Conservation (phyloP, 2,888 invertebrate genomes). For the Octonoba sinensis region DNA sequence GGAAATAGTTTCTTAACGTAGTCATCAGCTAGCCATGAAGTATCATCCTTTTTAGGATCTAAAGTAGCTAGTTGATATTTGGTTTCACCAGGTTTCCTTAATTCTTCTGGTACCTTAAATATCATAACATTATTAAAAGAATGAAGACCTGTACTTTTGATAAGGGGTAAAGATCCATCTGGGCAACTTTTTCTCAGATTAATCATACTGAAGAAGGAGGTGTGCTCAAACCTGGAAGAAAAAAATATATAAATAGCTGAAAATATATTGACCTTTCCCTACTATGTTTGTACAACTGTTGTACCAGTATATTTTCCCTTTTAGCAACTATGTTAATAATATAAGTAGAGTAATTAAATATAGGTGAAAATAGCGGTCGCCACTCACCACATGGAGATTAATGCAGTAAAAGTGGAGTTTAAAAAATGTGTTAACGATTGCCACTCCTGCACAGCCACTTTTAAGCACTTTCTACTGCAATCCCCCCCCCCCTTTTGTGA, state of each 20-base stretch:
- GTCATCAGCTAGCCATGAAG: conserved; percentile 1
- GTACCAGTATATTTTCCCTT: too few relatives aligned
- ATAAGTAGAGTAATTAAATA: too few relatives aligned
- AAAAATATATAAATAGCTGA: too few relatives aligned
- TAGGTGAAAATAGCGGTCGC: background rate
- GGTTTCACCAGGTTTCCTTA: background rate
- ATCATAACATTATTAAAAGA: conserved; percentile 8
- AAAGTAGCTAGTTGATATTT: conserved; percentile 8
- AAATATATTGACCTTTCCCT: too few relatives aligned
- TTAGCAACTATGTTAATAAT: too few relatives aligned
- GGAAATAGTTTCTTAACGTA: conserved; percentile 2
- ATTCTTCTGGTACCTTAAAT: background rate
- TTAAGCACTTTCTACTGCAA: too few relatives aligned
- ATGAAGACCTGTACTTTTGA: conserved; percentile 1
- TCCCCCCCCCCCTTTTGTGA: too few relatives aligned
- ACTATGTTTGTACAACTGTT: too few relatives aligned
- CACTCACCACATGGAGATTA: background rate
- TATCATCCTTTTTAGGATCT: conserved; percentile 7
- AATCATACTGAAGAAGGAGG: background rate
- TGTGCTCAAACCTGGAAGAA: background rate
- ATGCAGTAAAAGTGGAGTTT: too few relatives aligned
- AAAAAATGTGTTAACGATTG: too few relatives aligned
- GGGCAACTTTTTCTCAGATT: background rate
- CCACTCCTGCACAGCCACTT: too few relatives aligned
- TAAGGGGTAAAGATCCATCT: conserved; percentile 2